phyloP scores from a whole-genome alignment of 2,113 vertebrate genomes.

The Otolemur garnettii region DNA sequence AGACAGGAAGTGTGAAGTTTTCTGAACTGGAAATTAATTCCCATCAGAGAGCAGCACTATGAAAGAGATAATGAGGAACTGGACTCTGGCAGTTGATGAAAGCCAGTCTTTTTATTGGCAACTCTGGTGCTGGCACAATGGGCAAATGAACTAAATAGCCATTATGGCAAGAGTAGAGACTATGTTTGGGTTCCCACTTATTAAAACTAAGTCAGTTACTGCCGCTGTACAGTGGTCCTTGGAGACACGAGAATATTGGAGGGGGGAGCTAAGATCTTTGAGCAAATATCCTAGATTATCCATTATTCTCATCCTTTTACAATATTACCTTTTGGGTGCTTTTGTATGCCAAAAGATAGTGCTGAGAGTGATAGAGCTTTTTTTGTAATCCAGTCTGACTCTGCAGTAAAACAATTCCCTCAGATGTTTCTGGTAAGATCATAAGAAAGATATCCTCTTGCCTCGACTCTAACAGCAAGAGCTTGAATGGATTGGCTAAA shows the following conservation, averaged over 20 bases:
- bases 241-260: not conserved
- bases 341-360: not conserved
- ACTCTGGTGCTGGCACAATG: not conserved
- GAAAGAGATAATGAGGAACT: not conserved
- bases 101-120: not conserved
- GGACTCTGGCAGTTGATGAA: not conserved
- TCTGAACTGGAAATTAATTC: not conserved
- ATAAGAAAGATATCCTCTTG: not conserved
- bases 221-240: not conserved
- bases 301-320: not conserved
- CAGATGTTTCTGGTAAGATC: constrained; percentile 31
- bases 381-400: constrained; percentile 36
- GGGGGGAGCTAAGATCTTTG: not conserved
- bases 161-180: not conserved
- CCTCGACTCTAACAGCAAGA: not conserved
- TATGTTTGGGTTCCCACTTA: not conserved
- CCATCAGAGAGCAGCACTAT: not conserved
- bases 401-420: constrained; percentile 32
- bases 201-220: not conserved
- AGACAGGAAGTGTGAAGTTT: not conserved
- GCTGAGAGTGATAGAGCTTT: not conserved
- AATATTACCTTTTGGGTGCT: not conserved
- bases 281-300: not conserved
- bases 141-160: not conserved
- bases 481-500: not conserved